Conservation (phyloP, 2,888 invertebrate genomes). For the Bibio marci region DNA sequence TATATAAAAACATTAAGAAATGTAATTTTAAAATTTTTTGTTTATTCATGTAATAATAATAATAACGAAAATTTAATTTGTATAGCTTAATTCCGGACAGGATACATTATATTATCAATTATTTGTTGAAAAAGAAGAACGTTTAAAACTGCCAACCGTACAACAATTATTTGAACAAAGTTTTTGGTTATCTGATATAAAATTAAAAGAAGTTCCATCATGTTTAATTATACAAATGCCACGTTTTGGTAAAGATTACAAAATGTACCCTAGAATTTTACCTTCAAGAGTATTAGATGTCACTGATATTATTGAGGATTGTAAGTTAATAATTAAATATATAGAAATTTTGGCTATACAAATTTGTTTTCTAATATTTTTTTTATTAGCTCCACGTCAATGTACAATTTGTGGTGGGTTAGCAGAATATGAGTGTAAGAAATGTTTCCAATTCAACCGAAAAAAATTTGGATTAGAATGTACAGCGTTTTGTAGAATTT, state of each 20-base stretch:
- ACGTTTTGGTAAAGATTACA: constrained; percentile 88
- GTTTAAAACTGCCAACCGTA: constrained; percentile 70
- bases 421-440: constrained; percentile 77
- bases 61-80: no score
- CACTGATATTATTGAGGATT: constrained; percentile 88
- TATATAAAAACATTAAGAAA: neutral
- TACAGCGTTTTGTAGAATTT: constrained; percentile 64
- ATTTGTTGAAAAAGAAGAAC: constrained; percentile 85
- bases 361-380: no score
- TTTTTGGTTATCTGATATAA: constrained; percentile 81
- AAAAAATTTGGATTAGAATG: constrained; percentile 58
- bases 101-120: constrained; percentile 90
- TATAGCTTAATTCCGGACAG: constrained; percentile 62
- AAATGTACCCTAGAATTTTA: constrained; percentile 86
- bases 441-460: constrained; percentile 57
- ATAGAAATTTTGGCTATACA: no score
- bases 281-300: constrained; percentile 88
- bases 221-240: constrained; percentile 97
- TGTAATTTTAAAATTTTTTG: no score
- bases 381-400: constrained; percentile 66
- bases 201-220: constrained; percentile 82
- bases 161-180: constrained; percentile 93
- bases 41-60: no score
- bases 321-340: constrained; percentile 38
- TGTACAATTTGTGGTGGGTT: constrained; percentile 83